Percentiles rank a stretch among this genome's conserved stretches.
These are phyloP conservation scores for Otus sunia DNA, from an alignment of 2,113 vertebrate species.

Conservation along the genomic window DNA sequence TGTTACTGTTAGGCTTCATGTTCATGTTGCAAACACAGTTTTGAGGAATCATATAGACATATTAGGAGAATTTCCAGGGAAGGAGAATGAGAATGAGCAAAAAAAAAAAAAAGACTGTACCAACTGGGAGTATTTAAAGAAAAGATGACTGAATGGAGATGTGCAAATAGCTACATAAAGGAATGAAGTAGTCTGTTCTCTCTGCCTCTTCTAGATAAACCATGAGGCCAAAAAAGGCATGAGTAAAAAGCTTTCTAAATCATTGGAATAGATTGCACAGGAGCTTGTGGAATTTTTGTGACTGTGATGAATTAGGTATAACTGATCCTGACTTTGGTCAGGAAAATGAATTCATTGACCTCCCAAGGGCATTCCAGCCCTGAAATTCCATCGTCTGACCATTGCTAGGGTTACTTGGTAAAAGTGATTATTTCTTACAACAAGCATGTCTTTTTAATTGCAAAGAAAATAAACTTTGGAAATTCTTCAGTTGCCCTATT, in stretches of 20 bases:
- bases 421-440: not conserved
- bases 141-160: not conserved
- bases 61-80: not conserved
- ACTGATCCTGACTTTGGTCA: not conserved
- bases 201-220: not conserved
- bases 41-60: not conserved
- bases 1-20: not conserved
- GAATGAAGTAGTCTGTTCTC: not conserved
- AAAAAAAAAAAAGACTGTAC: not conserved
- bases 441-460: not conserved
- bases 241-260: not conserved
- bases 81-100: not conserved
- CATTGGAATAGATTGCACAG: not conserved
- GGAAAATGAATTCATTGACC: not conserved
- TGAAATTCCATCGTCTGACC: not conserved
- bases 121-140: not conserved
- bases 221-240: not conserved
- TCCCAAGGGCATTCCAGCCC: not conserved
- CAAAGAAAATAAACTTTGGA: not conserved
- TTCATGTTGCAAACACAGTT: not conserved
- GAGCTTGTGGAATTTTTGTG: not conserved
- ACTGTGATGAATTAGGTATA: not conserved
- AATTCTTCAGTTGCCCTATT: not conserved
- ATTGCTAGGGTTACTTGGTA: not conserved
- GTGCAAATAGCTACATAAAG: not conserved